Base-by-base conservation (phyloP, 1,140 invertebrate genomes). In the Hetaerina americana region DNA sequence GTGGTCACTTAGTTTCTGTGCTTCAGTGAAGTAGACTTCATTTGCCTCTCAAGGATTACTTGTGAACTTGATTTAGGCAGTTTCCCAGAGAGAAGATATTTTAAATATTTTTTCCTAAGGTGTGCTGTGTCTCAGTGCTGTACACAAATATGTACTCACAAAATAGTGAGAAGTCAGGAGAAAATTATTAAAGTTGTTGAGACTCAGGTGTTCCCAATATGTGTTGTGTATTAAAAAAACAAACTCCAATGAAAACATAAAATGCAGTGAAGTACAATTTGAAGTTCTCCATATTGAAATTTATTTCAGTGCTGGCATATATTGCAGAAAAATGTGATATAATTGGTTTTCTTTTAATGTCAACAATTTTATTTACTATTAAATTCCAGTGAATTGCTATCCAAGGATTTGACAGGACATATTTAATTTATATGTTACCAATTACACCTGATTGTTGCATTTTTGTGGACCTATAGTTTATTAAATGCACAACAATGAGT, bases 1-100 rank as follows among this genome's bases (percentile, higher is more conserved):
- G 89, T 90, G 84, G 79, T 68, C 26, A 57, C 40, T 57, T 57
- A 57, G 40, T 57, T 57, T 18, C 22, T 57, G 40, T 18, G 22
- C 40, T 57, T 18, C 22, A 18, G 40, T 57, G 22, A 57, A 18
- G 40, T 57, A 57, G 22, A n/a, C 22, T 12, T 18, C 15, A 57
- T n/a, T 57, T 57, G 40, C 22, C 22, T 57, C 22, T 57, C 40
- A 12, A 2, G n/a, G n/a, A 57, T 57, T 57, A 57, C 15, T 57
- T 57, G 22, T 57, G 40, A n/a, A 57, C 22, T 57, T 18, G 22
- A 12, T 57, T 57, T 57, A 57, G 22, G 22, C 40, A 57, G 40
- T 18, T n/a, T n/a, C n/a, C n/a, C n/a, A 57, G 40, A 57, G 22
- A 57, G 40, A 57, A 57, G 40, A 57, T 57, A 57, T 57, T 57